phyloP scores from a whole-genome alignment of 2,797 vertebrate genomes.

The Phrynocephalus guinanensis region DNA sequence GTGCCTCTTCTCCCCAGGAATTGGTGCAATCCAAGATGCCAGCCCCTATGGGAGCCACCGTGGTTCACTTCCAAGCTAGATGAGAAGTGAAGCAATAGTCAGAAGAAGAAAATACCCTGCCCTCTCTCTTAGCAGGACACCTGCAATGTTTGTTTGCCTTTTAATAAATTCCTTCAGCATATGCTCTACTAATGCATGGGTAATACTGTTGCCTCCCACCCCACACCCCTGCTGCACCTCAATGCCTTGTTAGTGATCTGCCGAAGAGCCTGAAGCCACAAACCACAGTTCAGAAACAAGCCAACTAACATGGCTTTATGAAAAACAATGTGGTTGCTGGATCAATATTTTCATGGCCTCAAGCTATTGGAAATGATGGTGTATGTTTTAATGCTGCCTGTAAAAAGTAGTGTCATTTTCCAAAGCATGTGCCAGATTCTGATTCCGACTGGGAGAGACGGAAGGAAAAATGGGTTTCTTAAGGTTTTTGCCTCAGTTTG shows the following conservation, averaged over 20 bases:
- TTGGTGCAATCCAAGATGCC: constrained; percentile 57
- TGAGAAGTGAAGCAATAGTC: constrained; percentile 29
- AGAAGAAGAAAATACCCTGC: constrained; percentile 32
- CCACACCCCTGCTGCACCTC: background rate
- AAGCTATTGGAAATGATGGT: constrained; percentile 60
- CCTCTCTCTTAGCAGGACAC: constrained; percentile 39
- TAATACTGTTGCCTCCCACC: constrained; percentile 42
- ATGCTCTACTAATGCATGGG: constrained; percentile 15
- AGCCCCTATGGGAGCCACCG: constrained; percentile 47
- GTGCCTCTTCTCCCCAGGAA: constrained; percentile 50
- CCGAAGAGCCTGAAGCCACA: constrained; percentile 52
- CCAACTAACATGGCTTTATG: constrained; percentile 59
- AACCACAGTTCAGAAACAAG: constrained; percentile 57
- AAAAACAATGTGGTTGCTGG: constrained; percentile 66
- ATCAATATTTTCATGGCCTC: constrained; percentile 70
- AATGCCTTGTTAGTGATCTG: constrained; percentile 57
- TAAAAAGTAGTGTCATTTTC: constrained; percentile 55
- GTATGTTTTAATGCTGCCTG: constrained; percentile 50
- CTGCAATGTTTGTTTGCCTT: constrained; percentile 19
- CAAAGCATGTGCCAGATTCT: constrained; percentile 52
- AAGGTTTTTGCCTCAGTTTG: constrained; percentile 36
- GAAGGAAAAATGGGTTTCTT: constrained; percentile 19
- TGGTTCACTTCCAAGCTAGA: constrained; percentile 52
- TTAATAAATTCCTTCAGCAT: constrained; percentile 44
- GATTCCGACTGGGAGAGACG: constrained; percentile 29